phyloP scores from a whole-genome alignment of 2,113 vertebrate genomes.

The Procavia capensis region DNA sequence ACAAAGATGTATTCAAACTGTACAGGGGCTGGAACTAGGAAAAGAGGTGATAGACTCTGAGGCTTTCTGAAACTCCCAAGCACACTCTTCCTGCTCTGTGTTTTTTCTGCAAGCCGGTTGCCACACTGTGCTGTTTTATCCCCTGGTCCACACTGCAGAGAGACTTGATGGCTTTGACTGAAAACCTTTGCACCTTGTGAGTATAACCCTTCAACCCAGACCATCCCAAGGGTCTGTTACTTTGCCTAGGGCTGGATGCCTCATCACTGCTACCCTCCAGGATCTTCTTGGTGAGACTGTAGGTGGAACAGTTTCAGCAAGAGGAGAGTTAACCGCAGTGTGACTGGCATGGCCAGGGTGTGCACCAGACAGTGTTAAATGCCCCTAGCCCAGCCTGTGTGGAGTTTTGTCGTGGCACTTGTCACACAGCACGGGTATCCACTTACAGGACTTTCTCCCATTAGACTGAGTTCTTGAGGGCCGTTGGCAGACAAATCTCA shows the following conservation, averaged over 20 bases:
- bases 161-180: not conserved
- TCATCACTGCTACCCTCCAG: not conserved
- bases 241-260: not conserved
- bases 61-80: not conserved
- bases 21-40: not conserved
- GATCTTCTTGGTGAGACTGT: not conserved
- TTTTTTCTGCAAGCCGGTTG: not conserved
- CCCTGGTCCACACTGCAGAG: not conserved
- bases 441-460: no score
- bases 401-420: not conserved
- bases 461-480: not conserved
- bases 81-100: not conserved
- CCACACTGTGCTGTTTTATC: not conserved
- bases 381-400: not conserved
- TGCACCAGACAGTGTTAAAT: not conserved
- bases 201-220: not conserved
- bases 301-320: not conserved
- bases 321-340: not conserved
- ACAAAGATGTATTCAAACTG: not conserved
- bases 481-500: not conserved
- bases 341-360: not conserved
- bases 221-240: not conserved
- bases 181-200: not conserved
- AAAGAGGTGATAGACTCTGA: no score
- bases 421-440: not conserved